Conservation (phyloP, 2,888 invertebrate genomes). For the Horisme vitalbata region DNA sequence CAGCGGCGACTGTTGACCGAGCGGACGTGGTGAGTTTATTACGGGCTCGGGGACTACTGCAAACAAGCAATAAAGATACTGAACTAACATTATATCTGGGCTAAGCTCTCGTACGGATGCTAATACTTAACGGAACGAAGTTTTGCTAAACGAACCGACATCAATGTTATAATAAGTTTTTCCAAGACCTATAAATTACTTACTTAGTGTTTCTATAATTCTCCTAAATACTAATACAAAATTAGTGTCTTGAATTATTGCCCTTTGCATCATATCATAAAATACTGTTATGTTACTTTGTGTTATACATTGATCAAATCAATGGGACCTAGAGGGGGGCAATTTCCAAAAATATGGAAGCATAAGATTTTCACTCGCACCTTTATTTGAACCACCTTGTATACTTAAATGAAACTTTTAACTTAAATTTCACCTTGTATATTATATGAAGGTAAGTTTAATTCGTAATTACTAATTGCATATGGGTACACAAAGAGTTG, state of each 20-base stretch:
- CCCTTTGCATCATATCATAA: too few species aligned
- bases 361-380: too few species aligned
- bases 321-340: too few species aligned
- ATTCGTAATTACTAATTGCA: too few species aligned
- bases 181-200: conserved; percentile 39
- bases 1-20: conserved; percentile 87
- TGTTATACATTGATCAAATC: too few species aligned
- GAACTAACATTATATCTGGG: conserved; percentile 41
- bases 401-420: too few species aligned
- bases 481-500: too few species aligned
- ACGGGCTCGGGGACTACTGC: conserved; percentile 80
- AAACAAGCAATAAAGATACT: conserved; percentile 63
- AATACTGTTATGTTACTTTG: too few species aligned
- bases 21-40: conserved; percentile 81
- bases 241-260: conserved; percentile 3
- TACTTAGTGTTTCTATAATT: conserved; percentile 36
- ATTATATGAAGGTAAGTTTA: too few species aligned
- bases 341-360: too few species aligned
- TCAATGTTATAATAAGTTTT: conserved; percentile 39
- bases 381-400: too few species aligned
- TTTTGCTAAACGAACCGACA: conserved; percentile 49
- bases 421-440: too few species aligned
- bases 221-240: conserved; percentile 21
- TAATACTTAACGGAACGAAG: conserved; percentile 35
- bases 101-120: conserved; percentile 10